Percentiles rank a stretch among this genome's conserved stretches.
phyloP scores from a whole-genome alignment of 2,113 vertebrate genomes.

The Leptocoma aspasia region DNA sequence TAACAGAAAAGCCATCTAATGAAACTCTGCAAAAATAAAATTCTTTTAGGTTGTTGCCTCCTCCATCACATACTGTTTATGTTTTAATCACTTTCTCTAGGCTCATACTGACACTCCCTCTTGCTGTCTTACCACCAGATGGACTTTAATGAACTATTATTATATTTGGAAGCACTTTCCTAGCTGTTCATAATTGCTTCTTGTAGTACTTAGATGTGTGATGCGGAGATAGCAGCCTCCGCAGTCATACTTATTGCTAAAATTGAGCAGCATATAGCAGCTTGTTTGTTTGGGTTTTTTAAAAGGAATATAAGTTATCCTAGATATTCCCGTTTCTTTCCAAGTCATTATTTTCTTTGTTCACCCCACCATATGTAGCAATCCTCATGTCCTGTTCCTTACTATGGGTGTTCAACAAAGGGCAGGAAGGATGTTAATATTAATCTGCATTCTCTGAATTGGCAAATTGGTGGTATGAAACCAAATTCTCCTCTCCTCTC shows the following conservation, averaged over 20 bases:
- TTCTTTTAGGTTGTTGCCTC: not conserved
- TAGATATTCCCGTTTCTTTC: not conserved
- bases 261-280: not conserved
- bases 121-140: conserved; percentile 1
- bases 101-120: not conserved
- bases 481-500: not conserved
- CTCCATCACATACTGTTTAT: conserved; percentile 20
- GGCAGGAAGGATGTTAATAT: not conserved
- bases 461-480: not conserved
- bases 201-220: not conserved
- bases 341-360: not conserved
- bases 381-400: not conserved
- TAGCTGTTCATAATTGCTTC: not conserved
- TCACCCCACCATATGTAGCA: not conserved
- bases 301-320: not conserved
- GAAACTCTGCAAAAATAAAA: not conserved
- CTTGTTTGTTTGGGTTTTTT: not conserved
- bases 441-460: not conserved
- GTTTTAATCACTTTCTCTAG: conserved; percentile 25
- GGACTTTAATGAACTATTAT: conserved; percentile 17
- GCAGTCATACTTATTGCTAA: not conserved
- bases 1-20: not conserved
- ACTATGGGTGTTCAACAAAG: not conserved
- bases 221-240: not conserved
- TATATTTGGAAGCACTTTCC: conserved; percentile 9